Conservation (phyloP, 2,888 invertebrate genomes). For the Villa cingulata region DNA sequence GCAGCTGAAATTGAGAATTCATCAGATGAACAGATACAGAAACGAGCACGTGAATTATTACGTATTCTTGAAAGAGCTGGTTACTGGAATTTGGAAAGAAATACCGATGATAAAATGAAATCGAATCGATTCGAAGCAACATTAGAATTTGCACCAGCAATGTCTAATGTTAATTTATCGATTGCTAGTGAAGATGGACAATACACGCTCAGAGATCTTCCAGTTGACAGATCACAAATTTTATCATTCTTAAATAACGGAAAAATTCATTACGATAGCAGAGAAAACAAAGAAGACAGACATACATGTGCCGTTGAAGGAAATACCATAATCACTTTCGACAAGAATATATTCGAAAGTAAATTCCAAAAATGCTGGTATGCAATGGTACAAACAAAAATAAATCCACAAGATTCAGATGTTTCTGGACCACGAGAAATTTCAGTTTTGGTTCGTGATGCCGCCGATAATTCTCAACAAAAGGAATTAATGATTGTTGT, state of each 20-base stretch:
- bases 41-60: conserved; percentile 38
- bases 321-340: conserved; percentile 47
- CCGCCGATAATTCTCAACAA: conserved; percentile 2
- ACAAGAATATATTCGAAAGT: conserved; percentile 46
- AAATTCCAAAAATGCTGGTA: conserved; percentile 45
- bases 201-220: background rate
- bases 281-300: conserved; percentile 4
- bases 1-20: conserved; percentile 41
- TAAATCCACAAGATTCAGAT: conserved; percentile 30
- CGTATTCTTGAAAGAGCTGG: conserved; percentile 35
- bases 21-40: conserved; percentile 30
- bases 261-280: background rate
- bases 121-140: conserved; percentile 39
- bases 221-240: background rate
- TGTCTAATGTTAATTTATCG: background rate
- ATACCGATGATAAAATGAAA: conserved; percentile 34
- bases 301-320: conserved; percentile 45
- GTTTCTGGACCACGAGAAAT: conserved; percentile 12
- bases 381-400: conserved; percentile 37
- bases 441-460: conserved; percentile 34
- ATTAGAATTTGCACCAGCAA: background rate
- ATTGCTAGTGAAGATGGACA: background rate
- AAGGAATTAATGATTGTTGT: conserved; percentile 38
- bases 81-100: conserved; percentile 39
- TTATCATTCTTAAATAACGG: background rate